These are phyloP conservation scores for Dasypogon diadema DNA, from an alignment of 2,888 invertebrate genomes.

Conservation along the genomic window DNA sequence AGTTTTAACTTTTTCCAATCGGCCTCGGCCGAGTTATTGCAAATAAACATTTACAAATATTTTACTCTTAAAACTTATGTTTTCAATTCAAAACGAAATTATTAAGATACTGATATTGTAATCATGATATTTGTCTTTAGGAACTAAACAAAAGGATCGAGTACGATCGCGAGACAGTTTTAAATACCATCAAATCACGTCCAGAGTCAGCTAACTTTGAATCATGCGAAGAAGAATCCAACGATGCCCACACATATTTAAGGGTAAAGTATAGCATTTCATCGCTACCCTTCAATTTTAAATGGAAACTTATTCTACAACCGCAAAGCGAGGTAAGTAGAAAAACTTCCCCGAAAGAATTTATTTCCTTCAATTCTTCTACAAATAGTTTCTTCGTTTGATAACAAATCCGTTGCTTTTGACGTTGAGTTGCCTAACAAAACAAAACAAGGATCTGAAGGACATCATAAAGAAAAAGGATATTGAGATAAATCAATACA, in stretches of 20 bases:
- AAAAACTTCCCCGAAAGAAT: neutral
- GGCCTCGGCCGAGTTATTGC: too few species aligned
- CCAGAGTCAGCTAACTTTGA: neutral
- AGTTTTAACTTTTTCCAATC: too few species aligned
- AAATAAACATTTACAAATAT: too few species aligned
- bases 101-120: too few species aligned
- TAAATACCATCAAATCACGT: neutral
- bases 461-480: constrained; percentile 50
- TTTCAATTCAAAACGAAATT: too few species aligned
- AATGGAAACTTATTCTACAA: constrained; percentile 14
- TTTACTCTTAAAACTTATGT: too few species aligned
- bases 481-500: constrained; percentile 52
- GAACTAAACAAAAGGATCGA: constrained; percentile 30
- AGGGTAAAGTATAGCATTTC: neutral
- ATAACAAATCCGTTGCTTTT: constrained; percentile 19
- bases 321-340: constrained; percentile 4
- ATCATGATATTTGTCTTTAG: too few species aligned
- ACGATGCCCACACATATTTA: neutral
- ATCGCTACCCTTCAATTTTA: constrained; percentile 20
- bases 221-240: neutral
- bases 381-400: neutral
- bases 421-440: neutral
- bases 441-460: constrained; percentile 39
- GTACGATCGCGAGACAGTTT: constrained; percentile 16
- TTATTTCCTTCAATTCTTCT: neutral